Evolutionary conservation across 2,888 invertebrate genomes (phyloP).

Genomic region (Sminthurinus aureus): DNA sequence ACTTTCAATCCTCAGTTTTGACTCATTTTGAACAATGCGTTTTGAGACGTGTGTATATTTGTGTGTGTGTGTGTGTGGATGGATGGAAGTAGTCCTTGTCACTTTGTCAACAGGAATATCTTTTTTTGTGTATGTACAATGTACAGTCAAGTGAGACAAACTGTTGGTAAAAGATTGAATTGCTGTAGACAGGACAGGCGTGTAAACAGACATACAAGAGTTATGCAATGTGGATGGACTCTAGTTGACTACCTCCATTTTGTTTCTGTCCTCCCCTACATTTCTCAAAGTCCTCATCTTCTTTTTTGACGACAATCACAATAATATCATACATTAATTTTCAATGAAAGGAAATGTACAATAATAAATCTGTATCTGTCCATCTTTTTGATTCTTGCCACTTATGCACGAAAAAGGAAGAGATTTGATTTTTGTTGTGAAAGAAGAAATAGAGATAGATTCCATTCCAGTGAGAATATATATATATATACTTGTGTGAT

Average conservation of each 20-base stretch:
- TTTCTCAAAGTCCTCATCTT: not conserved
- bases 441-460: not conserved
- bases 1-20: too few species aligned
- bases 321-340: not conserved
- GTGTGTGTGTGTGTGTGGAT: not conserved
- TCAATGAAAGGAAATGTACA: not conserved
- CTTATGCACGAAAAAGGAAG: slow-evolving; percentile 1
- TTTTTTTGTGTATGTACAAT: not conserved
- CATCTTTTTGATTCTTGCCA: not conserved
- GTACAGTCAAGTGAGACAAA: not conserved
- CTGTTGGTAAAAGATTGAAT: slow-evolving; percentile 4
- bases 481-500: too few species aligned
- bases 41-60: not conserved
- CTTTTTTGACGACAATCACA: not conserved
- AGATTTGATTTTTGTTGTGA: not conserved
- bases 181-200: not conserved
- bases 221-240: slow-evolving; percentile 4
- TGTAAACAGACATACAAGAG: not conserved
- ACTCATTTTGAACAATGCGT: too few species aligned
- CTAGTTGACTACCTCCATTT: not conserved
- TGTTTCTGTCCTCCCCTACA: slow-evolving; percentile 8
- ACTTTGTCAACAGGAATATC: slow-evolving; percentile 11
- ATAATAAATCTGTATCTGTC: not conserved
- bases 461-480: too few species aligned
- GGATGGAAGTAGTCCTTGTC: slow-evolving; percentile 31